Evolutionary conservation across 2,797 vertebrate genomes (phyloP), one percentile per base, ranked within the genome.

Genomic region (Gastrophryne carolinensis): DNA sequence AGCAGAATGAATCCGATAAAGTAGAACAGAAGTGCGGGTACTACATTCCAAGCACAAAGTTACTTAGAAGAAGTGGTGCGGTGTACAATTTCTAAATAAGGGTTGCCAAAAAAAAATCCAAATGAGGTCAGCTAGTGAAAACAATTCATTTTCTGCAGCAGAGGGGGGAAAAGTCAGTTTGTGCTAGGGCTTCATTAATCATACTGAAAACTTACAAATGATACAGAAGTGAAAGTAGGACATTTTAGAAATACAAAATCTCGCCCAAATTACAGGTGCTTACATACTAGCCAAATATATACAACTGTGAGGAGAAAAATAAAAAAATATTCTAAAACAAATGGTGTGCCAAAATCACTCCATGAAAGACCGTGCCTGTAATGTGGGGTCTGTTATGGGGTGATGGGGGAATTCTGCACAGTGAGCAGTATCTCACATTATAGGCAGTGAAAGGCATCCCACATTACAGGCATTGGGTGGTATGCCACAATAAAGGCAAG

Each of bases 121-220:
- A 79, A 75, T 60, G 58, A 78, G 68, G 75, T 78, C 75, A 72
- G 61, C 61, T 57, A 57, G 75, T 37, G 41, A 78, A 66, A 66
- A 72, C 52, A 78, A 78, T 72, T 65, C 52, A 66, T 72, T 78
- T 66, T 78, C 75, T 72, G 75, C 47, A 78, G 65, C 27, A 64
- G 44, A 68, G 50, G 62, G 60, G 61, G 54, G 66, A 66, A 66
- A 60, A 66, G 61, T 63, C 52, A n/a, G 37, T 70, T 78, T 71
- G 49, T 56, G 58, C 61, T 61, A 72, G 60, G 26, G 52, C 26
- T 78, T 78, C 68, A 78, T 78, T 78, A 78, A 78, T 78, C 75
- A 78, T 56, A 39, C 39, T 66, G 61, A 78, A 77, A 77, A 65
- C 67, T 62, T 65, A 49, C 23, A 58, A 77, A 72, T 58, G 52